Evolutionary conservation across 2,888 invertebrate species (phyloP), one percentile per base, ranked within the genome.

Genomic region (Perithous albicinctus): DNA sequence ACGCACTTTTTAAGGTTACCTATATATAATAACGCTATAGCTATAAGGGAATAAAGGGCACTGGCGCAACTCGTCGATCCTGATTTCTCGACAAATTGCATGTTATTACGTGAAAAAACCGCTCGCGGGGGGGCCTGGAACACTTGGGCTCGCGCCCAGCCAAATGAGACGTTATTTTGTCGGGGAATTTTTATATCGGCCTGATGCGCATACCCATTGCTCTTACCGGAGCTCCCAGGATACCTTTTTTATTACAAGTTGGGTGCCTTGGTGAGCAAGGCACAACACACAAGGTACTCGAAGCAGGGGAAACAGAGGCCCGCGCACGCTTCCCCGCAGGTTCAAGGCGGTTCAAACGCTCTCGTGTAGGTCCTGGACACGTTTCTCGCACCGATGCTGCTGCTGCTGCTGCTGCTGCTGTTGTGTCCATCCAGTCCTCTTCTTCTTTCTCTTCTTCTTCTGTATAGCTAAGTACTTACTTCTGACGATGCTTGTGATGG

Each of bases 91-190:
- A 72, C 83, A 89, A 86, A 89, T 90, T 90, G 87, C 86, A 88
- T 87, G 86, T 87, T 90, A 89, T 89, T 89, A 89, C 79, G 83
- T 2, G 38, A 38, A 43, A 38, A n/a, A 67, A 73, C 51, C 15
- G 54, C 35, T 43, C 61, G 74, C 66, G 73, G 78, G 73, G 78
- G 78, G 73, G 72, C 66, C 56, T 46, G 48, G 63, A 43, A 54
- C 54, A 56, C 79, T 85, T 81, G 78, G 85, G 38, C 32, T 54
- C 46, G 64, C 56, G 78, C 78, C 75, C 75, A 41, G 69, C 84
- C 80, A 88, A 88, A 89, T 88, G 88, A 89, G 88, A 90, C 88
- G 89, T 89, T 90, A 90, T 88, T 88, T 87, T 86, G 87, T 84
- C 82, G 79, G 80, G 85, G 87, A 86, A 89, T 72, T 72, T 72